These are phyloP conservation scores for Neofelis nebulosa DNA, from an alignment of 2,113 vertebrate species.

Conservation along the genomic window DNA sequence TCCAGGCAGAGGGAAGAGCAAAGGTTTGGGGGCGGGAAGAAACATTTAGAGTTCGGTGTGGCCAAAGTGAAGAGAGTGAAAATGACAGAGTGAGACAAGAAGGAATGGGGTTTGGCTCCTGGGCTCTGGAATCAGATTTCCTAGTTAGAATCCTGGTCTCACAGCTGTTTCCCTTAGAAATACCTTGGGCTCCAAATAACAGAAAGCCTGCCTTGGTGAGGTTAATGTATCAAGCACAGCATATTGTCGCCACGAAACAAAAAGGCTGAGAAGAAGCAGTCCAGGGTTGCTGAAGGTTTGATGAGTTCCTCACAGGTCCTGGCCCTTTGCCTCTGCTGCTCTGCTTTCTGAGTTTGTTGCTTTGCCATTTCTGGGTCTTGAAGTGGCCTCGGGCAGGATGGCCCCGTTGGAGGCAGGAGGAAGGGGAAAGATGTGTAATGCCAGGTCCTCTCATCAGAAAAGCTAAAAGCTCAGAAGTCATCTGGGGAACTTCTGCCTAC, in stretches of 20 bases:
- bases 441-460: background rate
- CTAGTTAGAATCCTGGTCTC: background rate
- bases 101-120: background rate
- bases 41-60: background rate
- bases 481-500: background rate
- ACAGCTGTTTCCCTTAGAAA: background rate
- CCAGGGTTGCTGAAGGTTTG: background rate
- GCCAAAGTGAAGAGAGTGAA: background rate
- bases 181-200: background rate
- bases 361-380: background rate
- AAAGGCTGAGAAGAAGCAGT: background rate
- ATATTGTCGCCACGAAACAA: background rate
- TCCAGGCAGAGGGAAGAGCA: background rate
- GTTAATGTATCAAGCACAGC: background rate
- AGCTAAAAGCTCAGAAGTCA: background rate
- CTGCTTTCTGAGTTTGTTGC: background rate
- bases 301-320: background rate
- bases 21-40: background rate
- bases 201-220: background rate
- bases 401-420: background rate
- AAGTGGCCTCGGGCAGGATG: background rate
- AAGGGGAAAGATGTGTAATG: background rate
- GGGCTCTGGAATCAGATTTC: background rate
- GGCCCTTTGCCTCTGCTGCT: background rate
- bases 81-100: too few relatives aligned